A percentile compares a stretch with the other conserved stretches of the same genome.
Evolutionary conservation across 2,888 invertebrate species (phyloP).

Genomic region (Geophilus truncorum): DNA sequence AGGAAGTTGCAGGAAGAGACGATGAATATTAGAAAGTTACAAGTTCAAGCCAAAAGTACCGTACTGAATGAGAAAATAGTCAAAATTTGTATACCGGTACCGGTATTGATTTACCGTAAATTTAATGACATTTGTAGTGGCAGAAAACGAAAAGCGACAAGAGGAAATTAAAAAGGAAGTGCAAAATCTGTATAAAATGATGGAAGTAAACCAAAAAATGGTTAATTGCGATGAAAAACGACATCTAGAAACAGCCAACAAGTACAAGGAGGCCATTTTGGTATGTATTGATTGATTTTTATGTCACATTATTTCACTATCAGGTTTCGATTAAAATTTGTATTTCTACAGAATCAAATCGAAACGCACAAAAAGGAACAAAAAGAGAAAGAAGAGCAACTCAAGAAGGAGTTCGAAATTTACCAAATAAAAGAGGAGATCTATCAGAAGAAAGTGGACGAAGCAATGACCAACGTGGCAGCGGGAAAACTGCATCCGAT

Average conservation of each 20-base stretch:
- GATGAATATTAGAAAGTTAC: neutral
- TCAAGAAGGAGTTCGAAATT: neutral
- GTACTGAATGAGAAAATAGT: neutral
- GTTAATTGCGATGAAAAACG: neutral
- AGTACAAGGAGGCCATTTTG: neutral
- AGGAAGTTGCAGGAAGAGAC: neutral
- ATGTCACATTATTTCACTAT: too few relatives aligned
- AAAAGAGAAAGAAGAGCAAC: neutral
- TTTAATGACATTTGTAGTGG: neutral
- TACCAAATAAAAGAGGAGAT: neutral
- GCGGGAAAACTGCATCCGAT: conserved; percentile 4
- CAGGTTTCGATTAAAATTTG: too few relatives aligned
- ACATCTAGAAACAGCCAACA: neutral
- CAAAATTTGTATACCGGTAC: neutral
- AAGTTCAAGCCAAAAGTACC: neutral
- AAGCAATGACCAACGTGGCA: neutral
- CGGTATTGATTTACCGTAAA: too few relatives aligned
- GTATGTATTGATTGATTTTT: neutral
- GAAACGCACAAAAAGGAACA: neutral
- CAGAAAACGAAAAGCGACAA: neutral
- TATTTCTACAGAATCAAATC: neutral
- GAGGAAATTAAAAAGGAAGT: neutral
- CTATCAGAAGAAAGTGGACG: neutral
- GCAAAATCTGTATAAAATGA: neutral
- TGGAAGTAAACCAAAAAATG: neutral